These are phyloP conservation scores for Scarus forsteni DNA, from an alignment of 2,797 vertebrate species.

Conservation along the genomic window DNA sequence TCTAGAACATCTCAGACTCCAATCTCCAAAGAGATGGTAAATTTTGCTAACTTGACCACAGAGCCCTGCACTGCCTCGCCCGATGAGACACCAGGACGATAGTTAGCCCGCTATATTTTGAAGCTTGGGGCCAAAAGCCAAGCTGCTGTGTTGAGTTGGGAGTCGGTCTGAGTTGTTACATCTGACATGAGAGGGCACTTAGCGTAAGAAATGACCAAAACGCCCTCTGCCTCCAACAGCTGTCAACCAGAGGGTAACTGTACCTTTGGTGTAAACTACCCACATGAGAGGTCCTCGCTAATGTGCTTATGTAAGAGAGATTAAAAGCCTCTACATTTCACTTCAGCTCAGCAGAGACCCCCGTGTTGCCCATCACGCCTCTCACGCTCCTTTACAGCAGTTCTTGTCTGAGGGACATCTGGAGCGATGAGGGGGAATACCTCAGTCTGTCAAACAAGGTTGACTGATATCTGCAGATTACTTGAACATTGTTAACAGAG, in stretches of 20 bases:
- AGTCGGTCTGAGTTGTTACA: not conserved
- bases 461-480: slow-evolving; percentile 60
- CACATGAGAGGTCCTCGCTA: slow-evolving; percentile 41
- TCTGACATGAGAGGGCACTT: slow-evolving; percentile 16
- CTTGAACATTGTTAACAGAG: slow-evolving; percentile 21
- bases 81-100: too few species aligned
- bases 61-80: too few species aligned
- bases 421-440: slow-evolving; percentile 32
- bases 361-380: slow-evolving; percentile 47
- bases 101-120: too few species aligned
- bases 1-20: too few species aligned
- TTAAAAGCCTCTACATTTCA: slow-evolving; percentile 58
- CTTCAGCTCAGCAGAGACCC: slow-evolving; percentile 30
- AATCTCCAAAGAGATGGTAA: too few species aligned
- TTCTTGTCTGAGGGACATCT: slow-evolving; percentile 52
- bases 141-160: too few species aligned
- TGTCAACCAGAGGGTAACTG: slow-evolving; percentile 34
- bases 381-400: slow-evolving; percentile 48
- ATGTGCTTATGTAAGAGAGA: slow-evolving; percentile 63
- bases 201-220: slow-evolving; percentile 29
- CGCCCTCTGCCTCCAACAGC: slow-evolving; percentile 31
- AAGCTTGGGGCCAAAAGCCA: too few species aligned
- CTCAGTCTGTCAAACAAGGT: slow-evolving; percentile 64
- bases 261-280: slow-evolving; percentile 43
- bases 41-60: too few species aligned